Percentiles rank a stretch among this genome's conserved stretches.
Evolutionary conservation across 2,113 vertebrate genomes (phyloP).

Genomic region (Sarotherodon lohbergeri): DNA sequence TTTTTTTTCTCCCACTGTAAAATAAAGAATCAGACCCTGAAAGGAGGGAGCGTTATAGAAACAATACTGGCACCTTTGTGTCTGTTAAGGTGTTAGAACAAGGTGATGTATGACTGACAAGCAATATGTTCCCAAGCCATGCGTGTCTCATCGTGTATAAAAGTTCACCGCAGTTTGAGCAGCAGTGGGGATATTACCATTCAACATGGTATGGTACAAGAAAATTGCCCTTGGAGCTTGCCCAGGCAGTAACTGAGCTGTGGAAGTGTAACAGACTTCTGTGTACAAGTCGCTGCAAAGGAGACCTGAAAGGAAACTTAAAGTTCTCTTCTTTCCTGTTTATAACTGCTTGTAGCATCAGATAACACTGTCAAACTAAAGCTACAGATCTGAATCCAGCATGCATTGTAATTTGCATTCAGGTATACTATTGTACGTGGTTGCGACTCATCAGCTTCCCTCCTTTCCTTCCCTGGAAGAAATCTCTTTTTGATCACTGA

Average conservation of each 20-base stretch:
- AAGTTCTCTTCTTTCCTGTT: constrained; percentile 18
- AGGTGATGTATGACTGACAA: constrained; percentile 55
- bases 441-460: not conserved
- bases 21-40: constrained; percentile 52
- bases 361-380: not conserved
- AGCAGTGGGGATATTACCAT: constrained; percentile 35
- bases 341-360: constrained; percentile 13
- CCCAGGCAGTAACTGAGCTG: constrained; percentile 34
- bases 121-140: constrained; percentile 39
- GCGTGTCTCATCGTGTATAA: constrained; percentile 49
- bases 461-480: not conserved
- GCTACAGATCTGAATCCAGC: constrained; percentile 9
- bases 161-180: constrained; percentile 36
- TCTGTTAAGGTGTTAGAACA: constrained; percentile 49
- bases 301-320: not conserved
- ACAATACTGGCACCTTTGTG: constrained; percentile 40
- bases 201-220: constrained; percentile 27
- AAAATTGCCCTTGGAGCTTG: constrained; percentile 46
- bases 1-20: constrained; percentile 16
- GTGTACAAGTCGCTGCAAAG: constrained; percentile 29
- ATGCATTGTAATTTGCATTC: not conserved
- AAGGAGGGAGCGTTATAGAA: constrained; percentile 13
- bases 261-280: constrained; percentile 22
- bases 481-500: not conserved
- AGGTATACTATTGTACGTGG: not conserved